Conservation (phyloP, 2,113 vertebrate genomes). For the Sardina pilchardus region DNA sequence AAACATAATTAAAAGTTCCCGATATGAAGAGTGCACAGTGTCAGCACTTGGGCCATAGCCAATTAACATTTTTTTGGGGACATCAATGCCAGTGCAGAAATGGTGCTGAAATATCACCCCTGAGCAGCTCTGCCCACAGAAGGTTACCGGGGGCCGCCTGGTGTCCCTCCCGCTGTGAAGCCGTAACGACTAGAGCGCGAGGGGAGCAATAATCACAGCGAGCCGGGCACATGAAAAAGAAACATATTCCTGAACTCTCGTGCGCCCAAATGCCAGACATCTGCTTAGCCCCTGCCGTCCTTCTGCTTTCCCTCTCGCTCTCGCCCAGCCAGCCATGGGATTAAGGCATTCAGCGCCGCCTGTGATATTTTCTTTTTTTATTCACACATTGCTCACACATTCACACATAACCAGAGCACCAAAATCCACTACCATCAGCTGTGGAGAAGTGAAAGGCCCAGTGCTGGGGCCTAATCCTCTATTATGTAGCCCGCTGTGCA, state of each 20-base stretch:
- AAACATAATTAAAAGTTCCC: neutral
- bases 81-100: neutral
- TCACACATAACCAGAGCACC: constrained; percentile 46
- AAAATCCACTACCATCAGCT: constrained; percentile 25
- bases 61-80: neutral
- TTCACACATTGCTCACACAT: constrained; percentile 38
- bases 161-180: neutral
- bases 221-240: neutral
- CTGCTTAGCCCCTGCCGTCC: constrained; percentile 41
- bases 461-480: neutral
- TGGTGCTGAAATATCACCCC: neutral
- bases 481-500: neutral
- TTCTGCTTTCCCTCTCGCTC: constrained; percentile 25
- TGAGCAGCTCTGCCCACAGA: neutral
- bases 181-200: neutral
- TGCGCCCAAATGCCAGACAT: constrained; percentile 51
- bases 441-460: constrained; percentile 18
- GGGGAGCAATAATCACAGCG: neutral
- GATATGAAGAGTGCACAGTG: neutral
- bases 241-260: neutral
- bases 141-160: neutral
- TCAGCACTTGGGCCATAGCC: neutral
- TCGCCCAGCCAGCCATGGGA: constrained; percentile 48
- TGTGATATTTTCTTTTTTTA: constrained; percentile 2
- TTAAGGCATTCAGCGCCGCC: constrained; percentile 51